These are phyloP conservation scores for Platyrinchus mystaceus DNA, from an alignment of 2,797 vertebrate species.

Conservation along the genomic window DNA sequence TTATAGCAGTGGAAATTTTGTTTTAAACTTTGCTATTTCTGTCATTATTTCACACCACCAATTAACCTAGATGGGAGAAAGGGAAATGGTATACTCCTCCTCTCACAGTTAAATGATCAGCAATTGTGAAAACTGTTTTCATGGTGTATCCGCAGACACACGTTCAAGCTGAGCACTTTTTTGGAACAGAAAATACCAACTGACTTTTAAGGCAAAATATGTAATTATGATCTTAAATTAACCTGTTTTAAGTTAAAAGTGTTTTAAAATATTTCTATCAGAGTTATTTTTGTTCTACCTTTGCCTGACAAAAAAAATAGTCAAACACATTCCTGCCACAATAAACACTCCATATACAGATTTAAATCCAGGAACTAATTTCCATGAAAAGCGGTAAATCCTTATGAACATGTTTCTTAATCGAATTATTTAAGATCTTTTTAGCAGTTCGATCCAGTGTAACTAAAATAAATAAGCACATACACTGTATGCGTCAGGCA, in stretches of 20 bases:
- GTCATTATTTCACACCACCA: neutral
- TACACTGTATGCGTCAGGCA: neutral
- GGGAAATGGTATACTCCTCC: neutral
- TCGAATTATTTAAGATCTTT: conserved; percentile 9
- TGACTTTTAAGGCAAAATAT: neutral
- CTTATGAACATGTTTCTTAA: neutral
- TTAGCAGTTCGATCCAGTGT: neutral
- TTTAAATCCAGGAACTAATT: neutral
- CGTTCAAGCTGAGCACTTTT: neutral
- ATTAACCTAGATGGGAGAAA: neutral
- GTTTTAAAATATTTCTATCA: neutral
- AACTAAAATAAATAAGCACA: conserved; percentile 19
- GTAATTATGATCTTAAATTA: neutral
- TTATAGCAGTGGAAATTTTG: neutral
- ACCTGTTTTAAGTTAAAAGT: neutral
- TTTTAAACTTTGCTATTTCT: neutral
- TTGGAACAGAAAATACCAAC: neutral
- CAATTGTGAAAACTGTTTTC: neutral
- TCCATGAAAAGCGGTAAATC: neutral
- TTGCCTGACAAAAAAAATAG: neutral
- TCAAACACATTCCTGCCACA: neutral
- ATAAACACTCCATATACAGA: neutral
- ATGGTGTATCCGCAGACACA: neutral
- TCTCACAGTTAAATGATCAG: neutral
- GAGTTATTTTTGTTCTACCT: neutral